Evolutionary conservation across 2,113 vertebrate species (phyloP), one percentile per base, ranked within the genome.

Genomic region (Microcebus lehilahytsara): DNA sequence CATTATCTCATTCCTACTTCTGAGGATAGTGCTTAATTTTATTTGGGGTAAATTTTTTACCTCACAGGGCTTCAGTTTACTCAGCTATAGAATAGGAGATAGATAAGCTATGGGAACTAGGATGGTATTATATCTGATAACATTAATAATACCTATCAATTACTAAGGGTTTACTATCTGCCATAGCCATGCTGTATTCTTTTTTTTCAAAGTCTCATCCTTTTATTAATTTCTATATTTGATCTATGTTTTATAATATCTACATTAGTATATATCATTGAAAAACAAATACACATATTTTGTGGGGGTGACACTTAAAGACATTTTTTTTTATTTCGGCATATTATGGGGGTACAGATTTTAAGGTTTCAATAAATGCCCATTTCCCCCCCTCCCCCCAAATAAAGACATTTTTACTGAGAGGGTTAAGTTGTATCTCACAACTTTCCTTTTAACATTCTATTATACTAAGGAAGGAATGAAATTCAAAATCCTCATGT

Each of bases 171-270:
- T 79, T 77, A 25, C 5, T 14, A 30, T 25, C 11, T 67, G 23
- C 30, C 13, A 30, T 22, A 37, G 9, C 34, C 85, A 30, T 74
- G 64, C 19, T 78, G 37, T 9, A 67, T n/a, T 56, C 19, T 74
- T 84, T 49, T 49, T 49, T 40, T 49, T 19, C 46, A 25, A 30
- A 40, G 56, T 80, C 22, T 60, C 14, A 85, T 79, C 85, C 37
- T 75, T 85, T 51, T 60, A 71, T 72, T 83, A 91, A 78, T 92
- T 96, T 90, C 17, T 79, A 27, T 58, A 46, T 69, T 94, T 72
- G 42, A 20, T 22, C 34, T 56, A 23, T 88, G 11, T 42, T 75
- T 77, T 58, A 74, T 51, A 69, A 81, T 85, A 37, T 1, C 58
- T 72, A 69, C 17, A 51, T 66, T 42, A 58, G 13, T 27, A 60